Evolutionary conservation across 1,140 invertebrate genomes (phyloP), one percentile per base, ranked within the genome.

Genomic region (Archivesica marissinica): DNA sequence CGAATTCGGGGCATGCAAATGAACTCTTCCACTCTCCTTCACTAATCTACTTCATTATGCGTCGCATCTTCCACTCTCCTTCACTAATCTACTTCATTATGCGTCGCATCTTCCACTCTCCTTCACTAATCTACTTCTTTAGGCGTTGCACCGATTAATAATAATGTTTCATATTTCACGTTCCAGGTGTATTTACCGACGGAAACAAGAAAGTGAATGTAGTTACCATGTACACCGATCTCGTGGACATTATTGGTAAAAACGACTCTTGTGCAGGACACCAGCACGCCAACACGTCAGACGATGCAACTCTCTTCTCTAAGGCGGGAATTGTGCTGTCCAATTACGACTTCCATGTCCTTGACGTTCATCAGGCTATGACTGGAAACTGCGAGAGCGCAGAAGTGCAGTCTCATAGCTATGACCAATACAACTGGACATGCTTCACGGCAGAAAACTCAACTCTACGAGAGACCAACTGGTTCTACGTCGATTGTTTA

Each of bases 401-500:
- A 25, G 38, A 74, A 13, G 30, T 74, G 6, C 20, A 17, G 23
- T 33, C 28, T 6, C 35, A 59, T 30, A 33, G 33, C 9, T 77
- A 35, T 17, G 6, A 30, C 15, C 17, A 35, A 33, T 39, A 13
- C 25, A 77, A 35, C 23, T 77, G 74, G 74, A 59, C 74, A 9
- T 77, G 74, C 20, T 56, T 39, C 59, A 17, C 52, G 41, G 39
- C 61, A 1, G 61, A n/a, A 4, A 66, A 66, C n/a, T 6, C 30
- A 1, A 50, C 52, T 39, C 59, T 54, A 39, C 30, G n/a, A 39
- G 52, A 56, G 2, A 39, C 52, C 13, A 59, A 77, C 52, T 77
- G 74, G 74, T 35, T 77, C 23, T 77, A 59, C 39, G 38, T 77
- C 25, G 20, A 77, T 54, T 77, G 74, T 39, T 2, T 20, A 56